These are phyloP conservation scores for Steromphala cineraria DNA, from an alignment of 2,888 invertebrate species.

Conservation along the genomic window DNA sequence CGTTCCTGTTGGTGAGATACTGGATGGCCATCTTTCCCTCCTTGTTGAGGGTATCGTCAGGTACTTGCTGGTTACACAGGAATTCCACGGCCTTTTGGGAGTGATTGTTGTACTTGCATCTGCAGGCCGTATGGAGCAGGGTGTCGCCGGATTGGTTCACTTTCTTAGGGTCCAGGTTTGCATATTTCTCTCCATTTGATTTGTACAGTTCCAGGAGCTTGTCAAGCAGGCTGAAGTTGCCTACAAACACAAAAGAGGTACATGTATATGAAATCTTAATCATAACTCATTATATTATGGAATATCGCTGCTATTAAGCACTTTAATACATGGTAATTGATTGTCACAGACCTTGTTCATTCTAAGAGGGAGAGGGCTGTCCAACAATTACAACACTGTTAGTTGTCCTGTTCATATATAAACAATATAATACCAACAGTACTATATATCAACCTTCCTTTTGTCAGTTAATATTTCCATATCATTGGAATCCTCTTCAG, in stretches of 20 bases:
- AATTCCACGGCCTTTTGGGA: constrained; percentile 50
- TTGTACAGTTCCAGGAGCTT: constrained; percentile 47
- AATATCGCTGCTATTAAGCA: too few species aligned
- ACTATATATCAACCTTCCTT: constrained; percentile 32
- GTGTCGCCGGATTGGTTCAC: constrained; percentile 34
- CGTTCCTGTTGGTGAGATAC: constrained; percentile 50
- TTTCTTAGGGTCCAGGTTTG: constrained; percentile 42
- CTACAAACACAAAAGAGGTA: too few species aligned
- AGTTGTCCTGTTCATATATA: too few species aligned
- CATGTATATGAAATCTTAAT: too few species aligned
- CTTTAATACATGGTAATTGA: too few species aligned
- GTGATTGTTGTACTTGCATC: constrained; percentile 33
- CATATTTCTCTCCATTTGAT: constrained; percentile 38
- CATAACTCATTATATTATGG: too few species aligned
- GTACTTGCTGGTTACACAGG: constrained; percentile 50
- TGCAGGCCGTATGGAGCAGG: constrained; percentile 38
- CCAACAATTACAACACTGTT: too few species aligned
- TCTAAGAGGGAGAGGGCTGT: too few species aligned
- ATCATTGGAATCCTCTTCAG: too few species aligned
- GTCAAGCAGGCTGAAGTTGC: constrained; percentile 50
- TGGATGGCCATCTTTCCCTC: constrained; percentile 54
- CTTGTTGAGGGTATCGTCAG: constrained; percentile 47
- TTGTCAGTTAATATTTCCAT: constrained; percentile 38
- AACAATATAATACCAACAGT: too few species aligned
- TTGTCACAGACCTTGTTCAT: too few species aligned